These are phyloP conservation scores for Tricholauxania praeusta DNA, from an alignment of 2,888 invertebrate species.

Conservation along the genomic window DNA sequence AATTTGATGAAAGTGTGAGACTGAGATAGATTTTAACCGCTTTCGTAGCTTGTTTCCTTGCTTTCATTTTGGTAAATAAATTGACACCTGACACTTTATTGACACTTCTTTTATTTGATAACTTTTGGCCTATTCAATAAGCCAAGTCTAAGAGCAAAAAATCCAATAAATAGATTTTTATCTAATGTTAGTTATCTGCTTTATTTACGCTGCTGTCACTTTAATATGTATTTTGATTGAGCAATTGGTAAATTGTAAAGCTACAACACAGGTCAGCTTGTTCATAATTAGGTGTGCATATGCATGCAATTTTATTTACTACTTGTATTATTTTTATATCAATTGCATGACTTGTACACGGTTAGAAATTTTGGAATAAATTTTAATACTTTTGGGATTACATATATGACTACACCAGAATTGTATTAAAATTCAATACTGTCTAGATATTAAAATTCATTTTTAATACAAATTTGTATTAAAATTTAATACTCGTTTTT, in stretches of 20 bases:
- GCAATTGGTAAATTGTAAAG: background rate
- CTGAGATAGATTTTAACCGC: background rate
- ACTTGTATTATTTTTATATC: too few species aligned
- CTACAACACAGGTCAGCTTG: too few species aligned
- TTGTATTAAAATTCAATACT: too few species aligned
- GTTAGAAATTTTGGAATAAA: too few species aligned
- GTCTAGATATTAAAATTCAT: too few species aligned
- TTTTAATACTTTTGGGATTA: too few species aligned
- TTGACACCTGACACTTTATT: constrained; percentile 24
- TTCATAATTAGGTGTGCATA: too few species aligned
- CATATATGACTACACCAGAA: too few species aligned
- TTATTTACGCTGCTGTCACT: background rate
- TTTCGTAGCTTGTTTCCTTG: background rate
- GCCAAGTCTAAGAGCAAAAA: background rate
- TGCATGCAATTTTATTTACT: too few species aligned
- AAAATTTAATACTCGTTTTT: too few species aligned
- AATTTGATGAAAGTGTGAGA: background rate
- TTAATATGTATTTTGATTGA: background rate
- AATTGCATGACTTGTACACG: too few species aligned
- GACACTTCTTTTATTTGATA: constrained; percentile 23
- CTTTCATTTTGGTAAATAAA: background rate
- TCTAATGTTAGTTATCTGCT: background rate
- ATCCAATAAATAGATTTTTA: background rate
- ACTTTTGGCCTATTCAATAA: background rate
- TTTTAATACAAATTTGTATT: too few species aligned